phyloP scores from a whole-genome alignment of 2,113 vertebrate species.

The Condylura cristata region DNA sequence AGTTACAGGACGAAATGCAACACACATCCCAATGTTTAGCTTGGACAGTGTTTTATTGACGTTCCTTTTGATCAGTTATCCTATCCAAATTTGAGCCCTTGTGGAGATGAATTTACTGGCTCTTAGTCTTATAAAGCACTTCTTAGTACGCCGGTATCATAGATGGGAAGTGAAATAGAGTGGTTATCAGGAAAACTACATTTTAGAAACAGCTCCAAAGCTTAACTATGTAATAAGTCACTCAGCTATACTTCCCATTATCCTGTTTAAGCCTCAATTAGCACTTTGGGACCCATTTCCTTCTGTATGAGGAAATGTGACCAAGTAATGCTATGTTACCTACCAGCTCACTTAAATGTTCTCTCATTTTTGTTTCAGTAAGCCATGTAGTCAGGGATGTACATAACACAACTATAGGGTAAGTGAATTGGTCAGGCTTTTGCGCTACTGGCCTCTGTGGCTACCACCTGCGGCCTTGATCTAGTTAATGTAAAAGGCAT shows the following conservation, averaged over 20 bases:
- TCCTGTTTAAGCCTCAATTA: not conserved
- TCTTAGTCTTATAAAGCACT: not conserved
- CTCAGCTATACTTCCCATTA: not conserved
- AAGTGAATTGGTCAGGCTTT: no score
- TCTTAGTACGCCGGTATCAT: not conserved
- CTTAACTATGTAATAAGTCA: not conserved
- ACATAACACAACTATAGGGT: no score
- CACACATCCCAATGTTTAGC: not conserved
- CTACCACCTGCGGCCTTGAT: no score
- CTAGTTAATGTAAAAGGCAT: no score
- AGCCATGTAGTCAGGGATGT: no score
- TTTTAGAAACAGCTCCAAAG: not conserved
- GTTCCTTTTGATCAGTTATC: conserved; percentile 4
- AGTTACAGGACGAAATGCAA: not conserved
- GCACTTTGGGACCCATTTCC: not conserved
- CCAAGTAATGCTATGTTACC: not conserved
- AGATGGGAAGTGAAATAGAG: not conserved
- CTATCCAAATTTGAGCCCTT: not conserved
- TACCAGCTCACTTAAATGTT: not conserved
- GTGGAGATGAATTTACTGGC: not conserved
- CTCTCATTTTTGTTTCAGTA: no score
- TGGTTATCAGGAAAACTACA: conserved; percentile 4
- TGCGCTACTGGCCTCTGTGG: no score
- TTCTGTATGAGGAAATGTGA: not conserved
- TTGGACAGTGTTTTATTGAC: not conserved